Evolutionary conservation across 2,797 vertebrate genomes (phyloP), one percentile per base, ranked within the genome.

Genomic region (Chloroceryle inda): DNA sequence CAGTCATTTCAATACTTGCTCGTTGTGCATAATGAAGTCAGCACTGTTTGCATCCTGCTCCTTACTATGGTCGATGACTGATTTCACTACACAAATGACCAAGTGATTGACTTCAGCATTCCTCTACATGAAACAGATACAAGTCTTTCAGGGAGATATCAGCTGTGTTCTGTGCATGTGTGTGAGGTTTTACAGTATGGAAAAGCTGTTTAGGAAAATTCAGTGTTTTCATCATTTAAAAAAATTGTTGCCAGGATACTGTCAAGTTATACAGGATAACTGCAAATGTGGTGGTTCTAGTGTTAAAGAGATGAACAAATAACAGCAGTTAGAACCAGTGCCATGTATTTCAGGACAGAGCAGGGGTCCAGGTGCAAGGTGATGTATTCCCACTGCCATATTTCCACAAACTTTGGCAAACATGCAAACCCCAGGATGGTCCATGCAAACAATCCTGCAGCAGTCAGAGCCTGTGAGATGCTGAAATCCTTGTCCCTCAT

Each of bases 201-300:
- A 79, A 92, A 73, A 29, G 15, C 71, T 61, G 31, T 71, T 94
- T 68, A 79, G 83, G 52, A 94, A 87, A 85, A 92, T 44, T 87
- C 26, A 27, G n/a, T 29, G 40, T 37, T 88, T 56, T 47, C 1
- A 1, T 76, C 59, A 77, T 82, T 77, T 80, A 93, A 92, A 8
- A 90, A 94, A 83, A 84, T 52, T 58, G 91, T 96, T 96, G 91
- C 94, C 95, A 92, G 85, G 91, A 86, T 94, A 94, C 94, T 42
- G 37, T 44, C 44, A 86, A 88, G 31, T 84, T 72, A 78, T 37
- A 68, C 23, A 40, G 69, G 45, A 49, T 76, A 82, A 61, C 79
- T 64, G 77, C 0, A 7, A 37, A 63, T 76, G 33, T 53, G 76
- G 52, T 33, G 56, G 55, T 63, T 71, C 44, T 80, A 67, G n/a